Conservation (phyloP, 30 jellyfish, hydroid and myxozoan species). For the Aurelia aurita complex sp. Pacific region DNA sequence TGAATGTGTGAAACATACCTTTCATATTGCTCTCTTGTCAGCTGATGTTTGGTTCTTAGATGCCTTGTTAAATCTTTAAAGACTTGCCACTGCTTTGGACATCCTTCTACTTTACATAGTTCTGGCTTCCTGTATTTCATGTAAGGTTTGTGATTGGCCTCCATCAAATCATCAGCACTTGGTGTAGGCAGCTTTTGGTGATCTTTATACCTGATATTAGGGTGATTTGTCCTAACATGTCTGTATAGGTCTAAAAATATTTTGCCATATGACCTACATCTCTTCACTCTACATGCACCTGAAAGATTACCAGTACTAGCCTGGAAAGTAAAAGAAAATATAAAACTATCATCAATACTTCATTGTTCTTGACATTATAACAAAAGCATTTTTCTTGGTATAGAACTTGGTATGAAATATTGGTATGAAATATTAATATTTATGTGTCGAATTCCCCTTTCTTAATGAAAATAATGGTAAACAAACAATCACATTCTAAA, state of each 20-base stretch:
- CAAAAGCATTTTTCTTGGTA: too few relatives aligned
- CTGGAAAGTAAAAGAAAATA: too few relatives aligned
- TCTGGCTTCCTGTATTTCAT: slow-evolving; percentile 3
- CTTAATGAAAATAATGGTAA: too few relatives aligned
- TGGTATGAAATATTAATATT: too few relatives aligned
- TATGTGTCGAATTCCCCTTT: too few relatives aligned
- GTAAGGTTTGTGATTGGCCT: background rate
- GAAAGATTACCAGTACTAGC: too few relatives aligned
- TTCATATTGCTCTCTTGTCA: background rate
- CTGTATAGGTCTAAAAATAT: background rate
- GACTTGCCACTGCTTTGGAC: background rate
- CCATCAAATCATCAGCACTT: background rate
- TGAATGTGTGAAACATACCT: background rate
- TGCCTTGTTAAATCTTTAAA: background rate
- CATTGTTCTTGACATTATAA: too few relatives aligned
- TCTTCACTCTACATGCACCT: background rate
- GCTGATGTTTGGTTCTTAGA: background rate
- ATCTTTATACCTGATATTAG: background rate
- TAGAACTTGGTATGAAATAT: too few relatives aligned
- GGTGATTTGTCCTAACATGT: background rate
- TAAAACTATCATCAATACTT: too few relatives aligned
- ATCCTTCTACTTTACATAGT: background rate
- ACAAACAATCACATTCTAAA: too few relatives aligned
- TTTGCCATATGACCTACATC: background rate
- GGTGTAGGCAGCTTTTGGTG: background rate